phyloP scores from a whole-genome alignment of 2,113 vertebrate genomes.

The Megaleporinus macrocephalus region DNA sequence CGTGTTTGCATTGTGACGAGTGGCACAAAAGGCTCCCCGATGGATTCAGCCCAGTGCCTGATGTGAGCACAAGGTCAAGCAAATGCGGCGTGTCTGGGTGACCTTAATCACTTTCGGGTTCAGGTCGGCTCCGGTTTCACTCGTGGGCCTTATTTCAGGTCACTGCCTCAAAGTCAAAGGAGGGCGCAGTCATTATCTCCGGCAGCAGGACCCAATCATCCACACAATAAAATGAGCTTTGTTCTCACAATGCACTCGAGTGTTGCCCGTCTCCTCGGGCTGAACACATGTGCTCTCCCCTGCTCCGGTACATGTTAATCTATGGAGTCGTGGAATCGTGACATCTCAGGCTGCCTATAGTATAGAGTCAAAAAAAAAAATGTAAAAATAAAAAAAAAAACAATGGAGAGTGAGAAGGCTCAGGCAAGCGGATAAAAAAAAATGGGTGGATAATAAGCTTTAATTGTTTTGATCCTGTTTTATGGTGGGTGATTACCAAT shows the following conservation, averaged over 20 bases:
- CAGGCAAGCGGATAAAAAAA: constrained; percentile 26
- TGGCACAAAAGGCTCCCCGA: constrained; percentile 67
- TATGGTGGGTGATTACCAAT: constrained; percentile 37
- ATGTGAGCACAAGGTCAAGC: constrained; percentile 73
- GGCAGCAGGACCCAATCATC: constrained; percentile 79
- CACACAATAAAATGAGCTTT: constrained; percentile 80
- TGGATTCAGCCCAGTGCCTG: constrained; percentile 65
- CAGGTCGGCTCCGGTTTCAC: constrained; percentile 77
- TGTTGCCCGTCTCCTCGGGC: constrained; percentile 74
- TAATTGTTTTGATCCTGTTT: constrained; percentile 31
- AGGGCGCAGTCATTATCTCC: constrained; percentile 80
- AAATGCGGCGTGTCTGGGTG: constrained; percentile 73
- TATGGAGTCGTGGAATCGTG: constrained; percentile 58
- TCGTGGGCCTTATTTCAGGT: constrained; percentile 80
- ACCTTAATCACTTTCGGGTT: constrained; percentile 82
- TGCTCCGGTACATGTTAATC: constrained; percentile 56
- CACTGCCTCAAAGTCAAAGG: constrained; percentile 81
- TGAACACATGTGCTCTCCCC: constrained; percentile 60
- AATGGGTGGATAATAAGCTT: constrained; percentile 40
- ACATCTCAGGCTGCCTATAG: constrained; percentile 34
- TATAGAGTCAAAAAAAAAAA: constrained; percentile 35
- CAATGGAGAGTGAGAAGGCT: no score
- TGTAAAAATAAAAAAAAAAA: no score
- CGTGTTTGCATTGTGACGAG: constrained; percentile 66
- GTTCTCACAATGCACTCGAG: constrained; percentile 73